Evolutionary conservation across 2,797 vertebrate genomes (phyloP), one percentile per base, ranked within the genome.

Genomic region (Phoebastria nigripes): DNA sequence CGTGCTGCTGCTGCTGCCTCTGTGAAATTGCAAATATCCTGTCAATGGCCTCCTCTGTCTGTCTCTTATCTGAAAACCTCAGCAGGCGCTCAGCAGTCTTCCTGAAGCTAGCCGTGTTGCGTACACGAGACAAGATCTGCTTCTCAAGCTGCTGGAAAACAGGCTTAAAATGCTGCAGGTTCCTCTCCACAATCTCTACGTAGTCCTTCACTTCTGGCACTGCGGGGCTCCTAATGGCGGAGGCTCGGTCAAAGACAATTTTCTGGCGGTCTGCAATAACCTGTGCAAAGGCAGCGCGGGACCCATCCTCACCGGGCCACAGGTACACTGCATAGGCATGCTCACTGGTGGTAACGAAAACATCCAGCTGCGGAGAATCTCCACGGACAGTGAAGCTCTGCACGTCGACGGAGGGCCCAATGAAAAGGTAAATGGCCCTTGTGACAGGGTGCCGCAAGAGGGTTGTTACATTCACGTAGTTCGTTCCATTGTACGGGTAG

Each of bases 71-170:
- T 0, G 99, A 98, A 96, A 99, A 99, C 79, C 99, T 98, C 41
- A 99, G 98, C 59, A 99, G 98, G 54, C 98, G 99, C 96, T 99
- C 99, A 3, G 99, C 99, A 5, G 98, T 99, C 97, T 99, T 99
- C 51, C 98, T 97, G 89, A 99, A 99, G 96, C 98, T 98, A 58
- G 98, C 99, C 0, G 98, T 98, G 96, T 99, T 99, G 42, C 98
- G 98, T 35, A 99, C 99, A 28, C 98, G 98, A 33, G 99, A 99
- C 17, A 99, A 97, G 87, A 99, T 99, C 97, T 99, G 99, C 87
- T 99, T 99, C 97, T 99, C 99, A 82, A 99, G 98, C 96, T 99
- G 98, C 97, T 99, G 99, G 96, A 99, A 99, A 89, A 99, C 98
- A 0, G 99, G 99, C 87, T 99, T 99, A 91, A 99, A 99, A 52